These are phyloP conservation scores for Lepidocyrtinus sp. DNA, from an alignment of 2,888 invertebrate species.

Conservation along the genomic window DNA sequence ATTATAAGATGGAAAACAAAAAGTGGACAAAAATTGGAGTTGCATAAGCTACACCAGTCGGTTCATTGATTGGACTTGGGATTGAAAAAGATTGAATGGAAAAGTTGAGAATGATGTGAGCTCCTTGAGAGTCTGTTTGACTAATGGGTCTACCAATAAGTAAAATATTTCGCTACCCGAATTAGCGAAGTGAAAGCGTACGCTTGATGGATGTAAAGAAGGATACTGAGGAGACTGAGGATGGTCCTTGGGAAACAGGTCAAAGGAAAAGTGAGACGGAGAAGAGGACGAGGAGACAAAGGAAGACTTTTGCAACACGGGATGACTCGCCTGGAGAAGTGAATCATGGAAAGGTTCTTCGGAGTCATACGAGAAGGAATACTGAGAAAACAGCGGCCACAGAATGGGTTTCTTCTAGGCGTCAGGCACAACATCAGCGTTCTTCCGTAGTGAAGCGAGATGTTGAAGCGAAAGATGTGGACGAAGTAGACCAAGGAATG, in stretches of 20 bases:
- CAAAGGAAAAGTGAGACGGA: not conserved
- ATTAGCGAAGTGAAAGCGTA: not conserved
- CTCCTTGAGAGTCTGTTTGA: not conserved
- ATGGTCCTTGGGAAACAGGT: not conserved
- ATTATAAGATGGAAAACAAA: no score
- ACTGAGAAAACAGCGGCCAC: not conserved
- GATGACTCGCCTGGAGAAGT: not conserved
- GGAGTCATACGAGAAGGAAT: constrained; percentile 43
- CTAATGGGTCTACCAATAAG: constrained; percentile 55
- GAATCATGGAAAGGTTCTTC: constrained; percentile 36
- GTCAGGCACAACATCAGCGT: not conserved
- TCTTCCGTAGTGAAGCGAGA: not conserved
- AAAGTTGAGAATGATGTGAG: not conserved
- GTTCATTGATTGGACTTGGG: no score
- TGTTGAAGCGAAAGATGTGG: not conserved
- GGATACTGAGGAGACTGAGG: constrained; percentile 14
- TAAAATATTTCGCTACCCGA: constrained; percentile 53
- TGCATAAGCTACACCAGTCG: no score
- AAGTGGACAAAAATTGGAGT: no score
- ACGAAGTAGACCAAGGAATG: not conserved
- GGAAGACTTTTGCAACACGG: not conserved
- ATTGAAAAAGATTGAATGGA: no score
- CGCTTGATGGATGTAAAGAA: not conserved
- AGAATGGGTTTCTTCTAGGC: not conserved
- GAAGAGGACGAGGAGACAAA: not conserved